Evolutionary conservation across 2,888 invertebrate species (phyloP), one percentile per base, ranked within the genome.

Genomic region (Leucozona laternaria): DNA sequence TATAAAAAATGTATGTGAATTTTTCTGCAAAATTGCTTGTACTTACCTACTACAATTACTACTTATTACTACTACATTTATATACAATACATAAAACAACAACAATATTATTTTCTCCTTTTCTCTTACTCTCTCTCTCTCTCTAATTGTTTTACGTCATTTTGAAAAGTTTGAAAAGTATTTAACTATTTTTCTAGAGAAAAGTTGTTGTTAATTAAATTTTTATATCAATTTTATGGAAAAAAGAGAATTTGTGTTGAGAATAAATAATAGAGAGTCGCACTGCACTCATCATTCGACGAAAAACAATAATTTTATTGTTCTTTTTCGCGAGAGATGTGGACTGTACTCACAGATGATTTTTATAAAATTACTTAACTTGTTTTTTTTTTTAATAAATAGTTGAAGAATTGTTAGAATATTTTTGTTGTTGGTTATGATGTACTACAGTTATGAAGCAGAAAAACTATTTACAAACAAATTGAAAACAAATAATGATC

Each of bases 191-290:
- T 80, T 76, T 72, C 57, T 10, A 71, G 70, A 79, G 79, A 80
- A 66, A 66, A 48, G 37, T 71, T 53, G 45, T 58, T 79, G 60
- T 20, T 17, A 62, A 50, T 28, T 57, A 50, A 0, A 28, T 60
- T 78, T 73, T 72, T n/a, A 3, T 10, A 62, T 68, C 11, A 40
- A 55, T 60, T 60, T 58, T 48, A 40, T 57, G 31, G 45, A 78
- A 53, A 53, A 43, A 60, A 78, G 50, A 66, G 80, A 79, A 73
- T 75, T 72, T 84, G 76, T 80, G 72, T 84, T 84, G 84, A 84
- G 58, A 80, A 72, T 66, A 58, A 45, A 76, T 31, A 79, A 68
- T 5, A 71, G 75, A 83, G 82, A 50, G 79, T 75, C 76, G 53
- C 68, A n/a, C n/a, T n/a, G n/a, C n/a, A n/a, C n/a, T n/a, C n/a